A percentile compares a stretch with the other conserved stretches of the same genome.
These are phyloP conservation scores for Tokudaia tokunoshimensis DNA, from an alignment of 2,797 vertebrate species.

Conservation along the genomic window DNA sequence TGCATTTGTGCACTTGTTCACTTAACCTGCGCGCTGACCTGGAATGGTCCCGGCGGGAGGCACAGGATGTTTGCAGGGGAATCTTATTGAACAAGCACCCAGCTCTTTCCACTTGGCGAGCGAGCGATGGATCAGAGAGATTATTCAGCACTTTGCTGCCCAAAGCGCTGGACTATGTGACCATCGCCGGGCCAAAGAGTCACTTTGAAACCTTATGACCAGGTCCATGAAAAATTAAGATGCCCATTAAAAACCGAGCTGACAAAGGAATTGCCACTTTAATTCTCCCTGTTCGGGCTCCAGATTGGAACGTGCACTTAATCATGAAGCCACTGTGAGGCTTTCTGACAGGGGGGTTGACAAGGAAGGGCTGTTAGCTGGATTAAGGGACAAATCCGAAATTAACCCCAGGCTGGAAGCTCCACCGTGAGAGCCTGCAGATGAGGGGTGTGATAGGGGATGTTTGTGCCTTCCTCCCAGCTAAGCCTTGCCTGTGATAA, in stretches of 20 bases:
- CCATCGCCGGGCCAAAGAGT: constrained; percentile 64
- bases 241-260: constrained; percentile 73
- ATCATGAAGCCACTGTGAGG: constrained; percentile 46
- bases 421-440: neutral
- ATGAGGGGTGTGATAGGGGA: accelerated
- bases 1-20: constrained; percentile 89
- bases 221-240: constrained; percentile 65
- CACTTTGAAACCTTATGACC: neutral
- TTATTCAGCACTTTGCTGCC: constrained; percentile 76
- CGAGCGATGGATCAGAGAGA: constrained; percentile 73
- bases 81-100: constrained; percentile 82
- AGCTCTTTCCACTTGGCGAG: constrained; percentile 84
- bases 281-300: constrained; percentile 50
- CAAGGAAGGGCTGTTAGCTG: constrained; percentile 68
- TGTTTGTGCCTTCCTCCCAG: neutral
- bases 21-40: constrained; percentile 93
- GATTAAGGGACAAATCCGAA: constrained; percentile 73
- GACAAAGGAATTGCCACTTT: constrained; percentile 62
- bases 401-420: constrained; percentile 73
- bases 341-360: constrained; percentile 72
- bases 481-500: neutral
- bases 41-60: constrained; percentile 86
- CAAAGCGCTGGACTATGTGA: constrained; percentile 58
- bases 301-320: neutral
- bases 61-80: constrained; percentile 79